Evolutionary conservation across 2,888 invertebrate genomes (phyloP).

Genomic region (Drosophila tripunctata): DNA sequence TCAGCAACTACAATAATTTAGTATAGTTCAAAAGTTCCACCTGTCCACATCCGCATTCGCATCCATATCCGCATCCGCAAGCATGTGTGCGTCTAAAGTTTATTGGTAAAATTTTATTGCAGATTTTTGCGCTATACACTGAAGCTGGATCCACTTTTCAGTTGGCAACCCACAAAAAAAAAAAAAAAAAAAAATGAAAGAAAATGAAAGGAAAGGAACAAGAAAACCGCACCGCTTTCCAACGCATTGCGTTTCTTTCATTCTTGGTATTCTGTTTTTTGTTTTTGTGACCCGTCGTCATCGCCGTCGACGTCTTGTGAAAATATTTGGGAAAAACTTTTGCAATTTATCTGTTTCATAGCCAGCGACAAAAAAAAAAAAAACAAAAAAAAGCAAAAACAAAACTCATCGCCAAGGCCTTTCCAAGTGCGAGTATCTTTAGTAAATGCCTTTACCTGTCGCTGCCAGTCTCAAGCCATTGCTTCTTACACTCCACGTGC

Average conservation of each 20-base stretch:
- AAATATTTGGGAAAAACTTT: conserved; percentile 77
- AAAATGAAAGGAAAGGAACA: no score
- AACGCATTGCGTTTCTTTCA: no score
- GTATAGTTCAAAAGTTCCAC: conserved; percentile 78
- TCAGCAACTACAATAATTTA: conserved; percentile 76
- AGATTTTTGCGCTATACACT: conserved; percentile 64
- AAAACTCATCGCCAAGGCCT: conserved; percentile 42
- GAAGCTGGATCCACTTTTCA: conserved; percentile 29
- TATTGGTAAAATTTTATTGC: conserved; percentile 78
- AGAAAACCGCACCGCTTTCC: no score
- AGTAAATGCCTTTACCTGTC: conserved; percentile 57
- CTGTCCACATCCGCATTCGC: conserved; percentile 63
- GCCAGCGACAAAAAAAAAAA: conserved; percentile 65
- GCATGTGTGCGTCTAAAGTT: conserved; percentile 62
- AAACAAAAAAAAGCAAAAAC: no score
- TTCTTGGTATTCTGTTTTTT: not conserved
- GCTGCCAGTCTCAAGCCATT: conserved; percentile 48
- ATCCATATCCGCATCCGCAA: conserved; percentile 38
- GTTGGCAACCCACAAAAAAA: conserved; percentile 24
- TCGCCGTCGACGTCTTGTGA: conserved; percentile 55
- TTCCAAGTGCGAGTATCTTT: conserved; percentile 56
- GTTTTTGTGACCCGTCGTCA: conserved; percentile 1
- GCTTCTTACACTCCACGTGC: not conserved
- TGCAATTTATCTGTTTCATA: conserved; percentile 78
- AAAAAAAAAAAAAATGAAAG: conserved; percentile 13